A percentile compares a stretch with the other conserved stretches of the same genome.
phyloP scores from a whole-genome alignment of 2,113 vertebrate species.

The Spheniscus mendiculus region DNA sequence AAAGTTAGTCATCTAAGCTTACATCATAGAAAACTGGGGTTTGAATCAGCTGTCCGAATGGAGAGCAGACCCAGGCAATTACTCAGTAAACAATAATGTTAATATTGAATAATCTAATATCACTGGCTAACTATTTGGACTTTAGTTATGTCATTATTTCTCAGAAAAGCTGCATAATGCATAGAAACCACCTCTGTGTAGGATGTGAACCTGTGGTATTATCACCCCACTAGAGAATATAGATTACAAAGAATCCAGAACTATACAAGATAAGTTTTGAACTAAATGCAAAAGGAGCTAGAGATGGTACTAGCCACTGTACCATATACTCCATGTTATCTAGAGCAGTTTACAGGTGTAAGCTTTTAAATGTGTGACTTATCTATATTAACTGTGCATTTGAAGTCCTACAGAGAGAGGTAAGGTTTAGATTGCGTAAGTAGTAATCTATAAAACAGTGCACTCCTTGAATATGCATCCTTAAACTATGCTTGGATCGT shows the following conservation, averaged over 20 bases:
- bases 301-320: too few relatives aligned
- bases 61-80: background rate
- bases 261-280: accelerated
- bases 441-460: background rate
- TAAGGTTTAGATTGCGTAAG: background rate
- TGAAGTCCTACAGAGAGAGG: background rate
- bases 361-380: background rate
- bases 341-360: background rate
- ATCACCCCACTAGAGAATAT: background rate
- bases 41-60: background rate
- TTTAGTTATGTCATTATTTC: background rate
- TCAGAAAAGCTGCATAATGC: background rate
- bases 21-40: background rate
- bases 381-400: background rate
- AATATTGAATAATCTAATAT: background rate
- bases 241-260: background rate
- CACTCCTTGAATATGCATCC: accelerated
- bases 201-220: background rate
- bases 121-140: background rate
- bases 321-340: accelerated
- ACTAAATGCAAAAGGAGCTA: background rate
- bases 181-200: background rate
- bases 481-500: accelerated
- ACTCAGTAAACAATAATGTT: background rate
- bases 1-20: background rate